Evolutionary conservation across 2,797 vertebrate genomes (phyloP), one percentile per base, ranked within the genome.

Genomic region (Pipistrellus pygmaeus): DNA sequence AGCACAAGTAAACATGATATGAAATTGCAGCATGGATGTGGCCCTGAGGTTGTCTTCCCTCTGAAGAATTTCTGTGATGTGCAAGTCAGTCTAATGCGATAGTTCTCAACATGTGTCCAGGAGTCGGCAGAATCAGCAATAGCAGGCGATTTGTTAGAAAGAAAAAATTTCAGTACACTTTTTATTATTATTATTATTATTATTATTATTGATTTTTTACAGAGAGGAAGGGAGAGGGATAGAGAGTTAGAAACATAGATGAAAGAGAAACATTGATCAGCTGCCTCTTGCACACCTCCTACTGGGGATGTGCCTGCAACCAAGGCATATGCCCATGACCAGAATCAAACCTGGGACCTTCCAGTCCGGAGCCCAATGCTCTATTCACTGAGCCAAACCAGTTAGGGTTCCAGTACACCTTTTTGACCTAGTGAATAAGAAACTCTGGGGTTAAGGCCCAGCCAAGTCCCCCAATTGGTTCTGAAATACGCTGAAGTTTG

Each of bases 61-160:
- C 48, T 21, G 3, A 82, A 53, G 7, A 4, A 13, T 44, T 55
- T 0, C 64, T 71, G 12, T 44, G 64, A 66, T 30, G 13, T 14
- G 57, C 83, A 44, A 46, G 27, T 72, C 35, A 55, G 17, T n/a
- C 12, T 30, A 35, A 35, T 15, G 20, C 11, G 75, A 32, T 23
- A 48, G 18, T 62, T 82, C 32, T 51, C 53, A 8, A 62, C 48
- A 4, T 30, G 18, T 88, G 32, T 69, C 23, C 46, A 46, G 27
- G 20, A 72, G 46, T 9, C 20, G 5, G 6, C 14, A 80, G 15
- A 92, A 90, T 64, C 53, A 88, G 13, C 10, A 78, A 32, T 2
- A 64, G 38, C 15, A 35, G 20, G n/a, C 71, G 30, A 73, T 94
- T 77, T 93, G 8, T 88, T 83, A 92, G 71, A 84, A 80, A 92